These are phyloP conservation scores for Fissipunctia ypsillon DNA, from an alignment of 2,888 invertebrate species.

Conservation along the genomic window DNA sequence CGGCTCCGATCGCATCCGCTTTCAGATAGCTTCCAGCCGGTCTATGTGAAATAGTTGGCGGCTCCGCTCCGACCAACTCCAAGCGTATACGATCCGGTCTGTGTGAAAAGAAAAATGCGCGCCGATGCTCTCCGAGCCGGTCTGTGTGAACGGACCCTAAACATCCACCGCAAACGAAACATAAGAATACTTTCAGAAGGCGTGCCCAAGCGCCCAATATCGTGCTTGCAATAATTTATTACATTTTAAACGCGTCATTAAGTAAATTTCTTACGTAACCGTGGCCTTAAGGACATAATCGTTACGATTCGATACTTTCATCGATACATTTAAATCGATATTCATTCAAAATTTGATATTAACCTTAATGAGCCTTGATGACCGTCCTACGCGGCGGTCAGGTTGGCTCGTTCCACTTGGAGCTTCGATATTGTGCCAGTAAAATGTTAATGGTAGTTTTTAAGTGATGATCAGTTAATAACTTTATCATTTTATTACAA, in stretches of 20 bases:
- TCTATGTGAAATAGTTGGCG: too few relatives aligned
- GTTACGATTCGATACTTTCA: constrained; percentile 83
- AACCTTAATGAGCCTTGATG: constrained; percentile 88
- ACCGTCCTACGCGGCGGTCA: constrained; percentile 74
- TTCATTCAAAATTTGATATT: constrained; percentile 85
- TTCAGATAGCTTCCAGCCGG: too few relatives aligned
- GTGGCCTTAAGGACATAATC: constrained; percentile 77
- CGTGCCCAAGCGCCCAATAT: constrained; percentile 48
- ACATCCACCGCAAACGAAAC: constrained; percentile 18
- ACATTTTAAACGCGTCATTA: constrained; percentile 75
- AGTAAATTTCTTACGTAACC: constrained; percentile 74
- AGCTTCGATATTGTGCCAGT: constrained; percentile 32
- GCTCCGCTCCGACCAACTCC: too few relatives aligned
- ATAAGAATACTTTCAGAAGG: constrained; percentile 44
- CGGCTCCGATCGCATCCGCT: too few relatives aligned
- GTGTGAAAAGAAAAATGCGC: too few relatives aligned
- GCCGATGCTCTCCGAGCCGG: too few relatives aligned
- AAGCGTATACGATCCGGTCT: too few relatives aligned
- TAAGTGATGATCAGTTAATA: background rate
- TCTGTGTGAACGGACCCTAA: too few relatives aligned
- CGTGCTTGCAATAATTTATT: constrained; percentile 65
- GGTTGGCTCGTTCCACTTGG: constrained; percentile 64
- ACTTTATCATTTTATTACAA: background rate
- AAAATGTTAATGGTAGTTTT: background rate
- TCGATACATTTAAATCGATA: constrained; percentile 88